Conservation (phyloP, 2,888 invertebrate genomes). For the Tipula confusa region DNA sequence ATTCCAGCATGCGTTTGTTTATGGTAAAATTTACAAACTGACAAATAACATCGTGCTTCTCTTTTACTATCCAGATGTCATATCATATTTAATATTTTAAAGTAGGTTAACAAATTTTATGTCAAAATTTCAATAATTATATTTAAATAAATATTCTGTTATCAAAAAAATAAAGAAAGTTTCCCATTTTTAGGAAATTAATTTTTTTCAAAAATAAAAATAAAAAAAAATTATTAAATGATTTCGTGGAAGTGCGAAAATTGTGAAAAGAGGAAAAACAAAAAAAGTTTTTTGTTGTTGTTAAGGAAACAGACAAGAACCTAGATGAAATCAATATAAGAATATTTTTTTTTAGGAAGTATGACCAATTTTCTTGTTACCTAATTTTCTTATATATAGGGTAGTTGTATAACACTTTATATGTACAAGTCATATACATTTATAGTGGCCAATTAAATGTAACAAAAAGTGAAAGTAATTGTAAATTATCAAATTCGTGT, state of each 20-base stretch:
- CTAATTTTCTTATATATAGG: neutral
- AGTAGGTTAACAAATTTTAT: neutral
- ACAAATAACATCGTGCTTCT: too few species aligned
- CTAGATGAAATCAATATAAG: neutral
- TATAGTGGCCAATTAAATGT: neutral
- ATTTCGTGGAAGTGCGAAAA: neutral
- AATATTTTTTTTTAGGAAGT: neutral
- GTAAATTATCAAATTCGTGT: neutral
- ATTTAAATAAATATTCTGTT: too few species aligned
- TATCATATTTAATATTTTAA: too few species aligned
- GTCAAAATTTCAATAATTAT: neutral
- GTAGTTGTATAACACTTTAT: neutral
- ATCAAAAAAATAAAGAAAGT: too few species aligned
- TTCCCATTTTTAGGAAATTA: neutral
- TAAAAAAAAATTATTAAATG: neutral
- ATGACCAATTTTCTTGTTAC: neutral
- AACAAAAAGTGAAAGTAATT: neutral
- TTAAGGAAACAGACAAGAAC: conserved; percentile 5
- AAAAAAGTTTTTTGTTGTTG: neutral
- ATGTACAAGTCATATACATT: neutral
- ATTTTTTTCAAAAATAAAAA: too few species aligned
- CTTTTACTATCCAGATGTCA: too few species aligned
- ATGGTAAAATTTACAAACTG: too few species aligned
- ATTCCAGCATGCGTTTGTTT: too few species aligned
- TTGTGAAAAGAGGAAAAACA: too few species aligned